Evolutionary conservation across 2,113 vertebrate genomes (phyloP), one percentile per base, ranked within the genome.

Genomic region (Chamaea fasciata): DNA sequence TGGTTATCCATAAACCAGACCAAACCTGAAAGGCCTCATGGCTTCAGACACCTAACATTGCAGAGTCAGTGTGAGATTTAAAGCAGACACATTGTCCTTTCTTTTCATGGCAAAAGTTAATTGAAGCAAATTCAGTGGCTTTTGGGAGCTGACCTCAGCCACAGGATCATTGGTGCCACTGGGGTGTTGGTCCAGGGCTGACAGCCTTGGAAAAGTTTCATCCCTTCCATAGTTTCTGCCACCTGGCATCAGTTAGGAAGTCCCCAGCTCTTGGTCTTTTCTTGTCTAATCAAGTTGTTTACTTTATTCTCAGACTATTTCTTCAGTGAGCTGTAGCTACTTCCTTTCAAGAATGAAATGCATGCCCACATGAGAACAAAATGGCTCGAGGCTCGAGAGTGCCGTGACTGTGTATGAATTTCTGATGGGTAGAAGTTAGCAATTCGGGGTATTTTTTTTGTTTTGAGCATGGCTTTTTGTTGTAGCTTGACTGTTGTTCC

Each of bases 241-340:
- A 71, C 46, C 33, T 90, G 76, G 37, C 41, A 87, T 77, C 64
- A 67, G 44, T 70, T 87, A 75, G 37, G 9, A 52, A 74, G 39
- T 47, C 56, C 50, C 26, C 52, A 88, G 10, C 22, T 78, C 83
- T 49, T 71, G 56, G 26, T 90, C 50, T 71, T 86, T 50, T 44
- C 57, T 84, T 87, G 69, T 64, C 67, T 88, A 71, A 64, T 77
- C 18, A 59, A 75, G 60, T 63, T 92, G 60, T 73, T 91, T 74
- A 67, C 35, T 87, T 87, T 87, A 33, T 68, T 76, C 68, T 87
- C 57, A 73, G 59, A 42, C 50, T n/a, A 0, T 77, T 90, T 82
- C 28, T 83, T 90, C 37, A 64, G 67, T 56, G 57, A 76, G n/a
- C 53, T 86, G 76, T 49, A 69, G 63, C 64, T 86, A 3, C 71